A percentile compares a stretch with the other conserved stretches of the same genome.
These are phyloP conservation scores for Stomorhina lunata DNA, from an alignment of 2,888 invertebrate genomes.

Conservation along the genomic window DNA sequence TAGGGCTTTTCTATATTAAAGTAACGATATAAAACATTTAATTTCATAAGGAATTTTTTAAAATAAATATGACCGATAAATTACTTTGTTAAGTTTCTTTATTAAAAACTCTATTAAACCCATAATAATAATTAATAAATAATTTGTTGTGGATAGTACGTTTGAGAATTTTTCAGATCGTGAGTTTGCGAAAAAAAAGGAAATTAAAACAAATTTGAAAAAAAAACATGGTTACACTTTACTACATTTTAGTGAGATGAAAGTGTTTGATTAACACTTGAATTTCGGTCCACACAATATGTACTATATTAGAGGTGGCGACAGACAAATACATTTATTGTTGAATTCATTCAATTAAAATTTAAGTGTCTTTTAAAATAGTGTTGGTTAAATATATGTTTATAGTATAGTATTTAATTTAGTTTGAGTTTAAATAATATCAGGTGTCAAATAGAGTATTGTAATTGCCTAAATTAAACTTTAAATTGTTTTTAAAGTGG, in stretches of 20 bases:
- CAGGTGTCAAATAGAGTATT: slow-evolving; percentile 61
- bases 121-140: slow-evolving; percentile 73
- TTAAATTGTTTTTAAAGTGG: slow-evolving; percentile 57
- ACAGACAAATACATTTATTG: neutral
- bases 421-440: slow-evolving; percentile 38
- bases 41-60: no score
- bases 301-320: neutral
- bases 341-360: slow-evolving; percentile 8
- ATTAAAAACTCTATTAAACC: slow-evolving; percentile 73
- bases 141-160: slow-evolving; percentile 70
- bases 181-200: slow-evolving; percentile 70
- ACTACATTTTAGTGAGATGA: slow-evolving; percentile 73
- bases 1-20: no score
- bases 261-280: slow-evolving; percentile 68
- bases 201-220: no score
- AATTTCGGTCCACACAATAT: neutral
- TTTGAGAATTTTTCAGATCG: slow-evolving; percentile 72
- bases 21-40: no score
- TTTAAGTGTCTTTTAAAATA: slow-evolving; percentile 28
- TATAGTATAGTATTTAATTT: slow-evolving; percentile 18
- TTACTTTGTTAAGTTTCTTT: slow-evolving; percentile 75
- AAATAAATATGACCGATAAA: slow-evolving; percentile 71
- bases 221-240: slow-evolving; percentile 73
- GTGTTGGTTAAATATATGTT: slow-evolving; percentile 9
- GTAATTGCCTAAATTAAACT: slow-evolving; percentile 55